Conservation (phyloP, 2,797 vertebrate genomes). For the Ctenopoma kingsleyae region DNA sequence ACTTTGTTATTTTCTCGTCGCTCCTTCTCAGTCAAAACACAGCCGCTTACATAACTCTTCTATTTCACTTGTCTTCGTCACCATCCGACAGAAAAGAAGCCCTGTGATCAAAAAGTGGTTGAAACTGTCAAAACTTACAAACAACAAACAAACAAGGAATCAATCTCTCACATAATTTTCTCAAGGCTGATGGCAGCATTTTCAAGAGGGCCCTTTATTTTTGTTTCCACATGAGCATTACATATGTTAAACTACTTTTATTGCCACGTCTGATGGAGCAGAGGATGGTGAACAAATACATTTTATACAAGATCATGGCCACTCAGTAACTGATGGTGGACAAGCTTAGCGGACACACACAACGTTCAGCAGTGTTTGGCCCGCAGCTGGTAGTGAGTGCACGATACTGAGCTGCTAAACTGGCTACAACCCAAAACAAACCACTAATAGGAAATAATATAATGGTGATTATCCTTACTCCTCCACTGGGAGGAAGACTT, state of each 20-base stretch:
- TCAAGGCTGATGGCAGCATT: not conserved
- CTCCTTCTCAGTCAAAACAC: conserved; percentile 57
- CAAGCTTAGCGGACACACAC: not conserved
- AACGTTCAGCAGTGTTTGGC: conserved; percentile 19
- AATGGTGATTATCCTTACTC: conserved; percentile 16
- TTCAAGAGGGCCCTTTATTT: not conserved
- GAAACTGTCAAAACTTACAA: conserved; percentile 32
- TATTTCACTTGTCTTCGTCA: conserved; percentile 52
- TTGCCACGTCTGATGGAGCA: conserved; percentile 1
- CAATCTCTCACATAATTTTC: conserved; percentile 4
- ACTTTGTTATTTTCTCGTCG: conserved; percentile 59
- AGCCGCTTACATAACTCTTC: conserved; percentile 61
- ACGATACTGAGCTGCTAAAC: conserved; percentile 18
- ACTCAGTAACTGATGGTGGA: conserved; percentile 18
- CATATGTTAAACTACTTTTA: not conserved
- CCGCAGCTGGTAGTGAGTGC: conserved; percentile 6
- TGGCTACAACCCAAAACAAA: conserved; percentile 38
- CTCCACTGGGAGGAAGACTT: conserved; percentile 22
- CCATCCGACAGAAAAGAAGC: conserved; percentile 31
- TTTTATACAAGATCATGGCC: conserved; percentile 18
- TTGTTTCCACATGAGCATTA: conserved; percentile 10
- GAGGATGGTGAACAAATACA: conserved; percentile 32
- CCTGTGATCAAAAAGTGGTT: conserved; percentile 50
- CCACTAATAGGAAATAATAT: conserved; percentile 41
- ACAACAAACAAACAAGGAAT: conserved; percentile 19